Evolutionary conservation across 1,140 invertebrate species (phyloP), one percentile per base, ranked within the genome.

Genomic region (Tetramorium parvispinum): DNA sequence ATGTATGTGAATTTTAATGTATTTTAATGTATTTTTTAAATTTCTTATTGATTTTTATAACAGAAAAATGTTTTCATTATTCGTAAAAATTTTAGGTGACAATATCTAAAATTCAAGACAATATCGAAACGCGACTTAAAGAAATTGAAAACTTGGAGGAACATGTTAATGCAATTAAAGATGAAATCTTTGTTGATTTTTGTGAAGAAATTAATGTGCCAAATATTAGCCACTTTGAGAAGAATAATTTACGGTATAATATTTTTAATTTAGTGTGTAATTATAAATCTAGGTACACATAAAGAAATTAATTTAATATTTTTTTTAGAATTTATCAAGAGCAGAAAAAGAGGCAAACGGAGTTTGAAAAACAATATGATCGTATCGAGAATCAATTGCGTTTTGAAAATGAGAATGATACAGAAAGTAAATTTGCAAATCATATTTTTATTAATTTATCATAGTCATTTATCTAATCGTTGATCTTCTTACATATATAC

Each of bases 161-260:
- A 89, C 97, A 98, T 90, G 98, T 98, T 97, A 98, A 99, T 94
- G 97, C 96, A 89, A 98, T 99, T 0, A 98, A 99, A 94, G 98
- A 99, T 95, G 97, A 97, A 79, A 97, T 99, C 7, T 99, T 99
- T 95, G 96, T 96, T 13, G 96, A 97, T 53, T 99, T 99, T 96
- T 99, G 99, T 93, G 93, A 96, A 55, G 96, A 97, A 91, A 98
- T 99, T 93, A 98, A 98, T 24, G 98, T 99, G 10, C 96, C 96
- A 70, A 99, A 99, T 95, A 99, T 99, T 91, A 96, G 98, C 10
- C 98, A 99, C 93, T 99, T 99, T 95, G 99, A 99, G 95, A 98
- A 99, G 93, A 95, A 98, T 40, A 98, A 99, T 95, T 94, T 99
- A 77, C 96, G 95, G 94, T 94, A 87, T 49, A 53, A 65, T 21